Base-by-base conservation (phyloP, 2,797 vertebrate genomes). In the Valencia hispanica region DNA sequence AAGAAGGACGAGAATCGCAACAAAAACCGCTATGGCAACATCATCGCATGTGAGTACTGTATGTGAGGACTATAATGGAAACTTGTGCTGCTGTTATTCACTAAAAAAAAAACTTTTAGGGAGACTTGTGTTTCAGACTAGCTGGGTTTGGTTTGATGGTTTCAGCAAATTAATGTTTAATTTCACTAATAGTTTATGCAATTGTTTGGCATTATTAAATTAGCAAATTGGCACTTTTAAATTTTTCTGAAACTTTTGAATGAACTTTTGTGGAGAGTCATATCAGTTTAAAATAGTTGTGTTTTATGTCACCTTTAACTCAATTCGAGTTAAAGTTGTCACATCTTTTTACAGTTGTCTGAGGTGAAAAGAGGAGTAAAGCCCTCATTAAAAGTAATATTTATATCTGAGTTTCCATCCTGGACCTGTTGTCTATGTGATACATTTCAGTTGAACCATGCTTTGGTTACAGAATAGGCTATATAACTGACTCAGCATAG, bases 11-110 rank as follows among this genome's bases (percentile, higher is more conserved):
- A 98, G 87, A 99, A 99, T 89, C 97, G 97, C 89, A 98, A 97
- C 90, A 99, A 99, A 95, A 99, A 99, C 90, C 96, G 98, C 94
- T 99, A 99, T 0, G 98, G 98, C 59, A 99, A 99, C 94, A 99
- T 99, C 94, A 98, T 99, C 87, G 98, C 98, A 95, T 99, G 98
- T 99, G 96, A 96, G 98, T 98, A 92, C 78, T 71, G 79, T 70
- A 66, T 2, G n/a, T n/a, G n/a, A n/a, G 53, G 75, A 57, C 73
- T 45, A 6, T 45, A 70, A 66, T 6, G 72, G 72, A 14, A 17
- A 1, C 25, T 39, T 8, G 43, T 57, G 80, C 50, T 72, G 63
- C 39, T 20, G 59, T n/a, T n/a, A n/a, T n/a, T n/a, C n/a, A n/a
- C n/a, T n/a, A n/a, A n/a, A n/a, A n/a, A n/a, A n/a, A n/a, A n/a